phyloP scores from a whole-genome alignment of 2,113 vertebrate species.

The Cololabis saira region DNA sequence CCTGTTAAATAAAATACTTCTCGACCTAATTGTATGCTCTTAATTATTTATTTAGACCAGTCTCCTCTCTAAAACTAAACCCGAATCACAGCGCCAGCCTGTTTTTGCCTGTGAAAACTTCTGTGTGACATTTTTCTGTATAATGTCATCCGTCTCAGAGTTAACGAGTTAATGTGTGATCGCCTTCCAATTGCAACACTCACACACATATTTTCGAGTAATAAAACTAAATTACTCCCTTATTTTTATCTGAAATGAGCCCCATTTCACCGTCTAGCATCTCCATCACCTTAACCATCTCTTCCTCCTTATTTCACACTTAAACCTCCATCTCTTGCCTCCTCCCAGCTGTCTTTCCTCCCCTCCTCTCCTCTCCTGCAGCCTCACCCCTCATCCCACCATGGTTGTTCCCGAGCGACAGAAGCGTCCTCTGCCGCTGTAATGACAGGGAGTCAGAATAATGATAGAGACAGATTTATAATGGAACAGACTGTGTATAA shows the following conservation, averaged over 20 bases:
- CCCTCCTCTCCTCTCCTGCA: constrained; percentile 23
- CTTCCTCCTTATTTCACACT: constrained; percentile 35
- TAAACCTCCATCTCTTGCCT: background rate
- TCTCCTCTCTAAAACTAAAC: no score
- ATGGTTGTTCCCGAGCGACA: constrained; percentile 13
- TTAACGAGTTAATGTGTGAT: constrained; percentile 12
- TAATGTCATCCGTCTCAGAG: background rate
- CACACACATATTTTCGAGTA: constrained; percentile 5
- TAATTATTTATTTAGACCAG: no score
- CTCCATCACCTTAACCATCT: constrained; percentile 16
- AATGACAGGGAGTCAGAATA: constrained; percentile 55
- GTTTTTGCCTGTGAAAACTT: constrained; percentile 9
- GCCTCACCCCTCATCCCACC: constrained; percentile 14
- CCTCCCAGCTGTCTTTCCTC: constrained; percentile 9
- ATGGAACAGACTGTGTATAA: constrained; percentile 61
- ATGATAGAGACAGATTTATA: constrained; percentile 65
- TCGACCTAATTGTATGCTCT: no score
- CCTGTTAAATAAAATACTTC: no score
- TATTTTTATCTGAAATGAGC: constrained; percentile 7
- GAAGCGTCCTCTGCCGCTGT: constrained; percentile 54
- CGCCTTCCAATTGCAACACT: background rate
- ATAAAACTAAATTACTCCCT: background rate
- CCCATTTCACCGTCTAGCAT: constrained; percentile 5
- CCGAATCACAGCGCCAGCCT: background rate
- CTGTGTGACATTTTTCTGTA: background rate